Evolutionary conservation across 2,888 invertebrate species (phyloP), one percentile per base, ranked within the genome.

Genomic region (Phrixothrix hirtus): DNA sequence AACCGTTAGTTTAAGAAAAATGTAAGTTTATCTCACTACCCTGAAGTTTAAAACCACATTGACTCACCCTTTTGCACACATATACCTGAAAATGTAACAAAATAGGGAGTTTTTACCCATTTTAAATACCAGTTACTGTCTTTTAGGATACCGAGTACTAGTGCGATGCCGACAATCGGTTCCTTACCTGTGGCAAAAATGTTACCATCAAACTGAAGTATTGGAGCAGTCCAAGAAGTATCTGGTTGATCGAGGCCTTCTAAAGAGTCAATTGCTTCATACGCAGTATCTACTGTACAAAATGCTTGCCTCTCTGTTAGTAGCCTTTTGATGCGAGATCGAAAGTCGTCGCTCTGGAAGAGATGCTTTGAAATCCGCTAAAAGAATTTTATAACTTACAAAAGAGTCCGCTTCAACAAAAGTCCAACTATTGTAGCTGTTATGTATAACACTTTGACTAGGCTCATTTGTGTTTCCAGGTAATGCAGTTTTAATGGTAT

Each of bases 401-500:
- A 69, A 66, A 57, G 72, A 69, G 34, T 74, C 69, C 29, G 72
- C 69, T 55, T 78, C 76, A n/a, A 76, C 66, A 46, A 77, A 79
- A 58, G 76, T 72, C 79, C 79, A 79, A 26, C 76, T 75, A 47
- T 77, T 74, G 15, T 71, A 71, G 14, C 72, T 67, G 25, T 71
- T 58, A 10, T 73, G 71, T 67, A 74, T 69, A 13, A 37, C 16
- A 12, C 29, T 39, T 11, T 58, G 60, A n/a, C 75, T 72, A 44
- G 72, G 63, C 35, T 77, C 77, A 35, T 72, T 67, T 38, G 76
- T 76, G 60, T 81, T 81, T 26, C 80, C 80, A 7, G 83, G 83
- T 13, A 85, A 72, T 3, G 87, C 88, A 13, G 88, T 89, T 71
- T 83, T 86, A 34, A 90, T 78, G 0, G 87, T 87, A 72, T 89